These are phyloP conservation scores for Conopomorpha cramerella DNA, from an alignment of 1,140 invertebrate species.

Conservation along the genomic window DNA sequence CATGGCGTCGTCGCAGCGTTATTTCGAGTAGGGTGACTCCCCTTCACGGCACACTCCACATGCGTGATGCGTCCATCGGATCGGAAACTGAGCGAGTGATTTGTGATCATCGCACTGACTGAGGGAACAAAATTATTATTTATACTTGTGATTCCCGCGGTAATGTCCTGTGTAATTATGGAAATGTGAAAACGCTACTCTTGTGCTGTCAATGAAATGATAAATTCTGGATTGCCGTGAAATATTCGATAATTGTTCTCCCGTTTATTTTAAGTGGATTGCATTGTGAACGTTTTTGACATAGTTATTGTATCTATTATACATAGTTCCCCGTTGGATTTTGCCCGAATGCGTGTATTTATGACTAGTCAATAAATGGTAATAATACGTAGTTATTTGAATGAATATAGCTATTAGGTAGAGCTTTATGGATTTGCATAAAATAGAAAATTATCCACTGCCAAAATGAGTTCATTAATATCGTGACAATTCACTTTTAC, in stretches of 20 bases:
- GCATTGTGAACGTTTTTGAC: not conserved
- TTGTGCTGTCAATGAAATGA: not conserved
- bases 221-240: too few species aligned
- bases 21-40: constrained; percentile 30
- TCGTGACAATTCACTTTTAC: too few species aligned
- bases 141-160: constrained; percentile 17
- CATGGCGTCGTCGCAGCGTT: constrained; percentile 36
- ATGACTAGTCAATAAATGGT: not conserved
- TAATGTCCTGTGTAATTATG: constrained; percentile 17
- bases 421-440: too few species aligned
- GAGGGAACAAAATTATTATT: constrained; percentile 32
- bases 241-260: too few species aligned
- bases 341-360: not conserved
- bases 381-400: not conserved
- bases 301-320: not conserved
- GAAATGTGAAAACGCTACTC: constrained; percentile 2
- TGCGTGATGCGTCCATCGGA: constrained; percentile 11
- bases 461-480: too few species aligned
- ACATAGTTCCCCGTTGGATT: not conserved
- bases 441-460: too few species aligned
- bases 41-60: constrained; percentile 17
- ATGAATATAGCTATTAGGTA: too few species aligned
- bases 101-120: constrained; percentile 16
- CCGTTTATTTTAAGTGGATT: not conserved
- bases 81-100: constrained; percentile 22